phyloP scores from a whole-genome alignment of 2,113 vertebrate genomes.

The Hyperopisus bebe region DNA sequence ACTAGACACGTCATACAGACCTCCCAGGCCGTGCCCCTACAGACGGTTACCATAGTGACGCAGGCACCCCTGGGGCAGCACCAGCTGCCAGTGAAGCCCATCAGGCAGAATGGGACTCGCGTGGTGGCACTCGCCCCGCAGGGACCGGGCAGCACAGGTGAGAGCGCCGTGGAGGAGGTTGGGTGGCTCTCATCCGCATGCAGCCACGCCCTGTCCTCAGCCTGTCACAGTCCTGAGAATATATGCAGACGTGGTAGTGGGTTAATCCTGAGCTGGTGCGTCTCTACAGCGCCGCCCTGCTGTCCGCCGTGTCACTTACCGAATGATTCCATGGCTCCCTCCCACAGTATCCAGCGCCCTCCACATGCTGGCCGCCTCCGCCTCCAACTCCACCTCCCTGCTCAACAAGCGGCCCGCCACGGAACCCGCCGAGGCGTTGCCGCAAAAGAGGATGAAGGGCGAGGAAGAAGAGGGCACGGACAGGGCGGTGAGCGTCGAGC shows the following conservation, averaged over 20 bases:
- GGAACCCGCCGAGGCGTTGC: constrained; percentile 65
- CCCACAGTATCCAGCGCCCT: constrained; percentile 75
- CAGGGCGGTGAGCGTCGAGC: constrained; percentile 56
- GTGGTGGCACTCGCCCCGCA: background rate
- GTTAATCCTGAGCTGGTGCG: background rate
- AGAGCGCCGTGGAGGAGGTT: background rate
- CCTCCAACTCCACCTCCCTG: constrained; percentile 81
- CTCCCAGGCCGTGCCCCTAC: constrained; percentile 67
- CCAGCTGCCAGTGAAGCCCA: constrained; percentile 79
- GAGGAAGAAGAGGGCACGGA: constrained; percentile 68
- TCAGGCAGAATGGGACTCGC: background rate
- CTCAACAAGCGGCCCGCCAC: constrained; percentile 87
- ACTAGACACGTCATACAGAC: constrained; percentile 80
- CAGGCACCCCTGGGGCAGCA: constrained; percentile 84
- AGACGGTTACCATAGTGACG: constrained; percentile 88
- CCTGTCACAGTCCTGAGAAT: background rate
- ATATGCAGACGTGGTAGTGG: background rate
- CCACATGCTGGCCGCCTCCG: constrained; percentile 85
- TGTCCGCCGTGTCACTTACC: background rate
- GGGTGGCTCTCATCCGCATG: background rate
- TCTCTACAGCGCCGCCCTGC: background rate
- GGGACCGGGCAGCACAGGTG: background rate
- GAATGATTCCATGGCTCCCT: background rate
- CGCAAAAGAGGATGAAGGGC: constrained; percentile 75
- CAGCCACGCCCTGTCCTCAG: background rate